Base-by-base conservation (phyloP, 2,888 invertebrate genomes). In the Penaeus monodon region DNA sequence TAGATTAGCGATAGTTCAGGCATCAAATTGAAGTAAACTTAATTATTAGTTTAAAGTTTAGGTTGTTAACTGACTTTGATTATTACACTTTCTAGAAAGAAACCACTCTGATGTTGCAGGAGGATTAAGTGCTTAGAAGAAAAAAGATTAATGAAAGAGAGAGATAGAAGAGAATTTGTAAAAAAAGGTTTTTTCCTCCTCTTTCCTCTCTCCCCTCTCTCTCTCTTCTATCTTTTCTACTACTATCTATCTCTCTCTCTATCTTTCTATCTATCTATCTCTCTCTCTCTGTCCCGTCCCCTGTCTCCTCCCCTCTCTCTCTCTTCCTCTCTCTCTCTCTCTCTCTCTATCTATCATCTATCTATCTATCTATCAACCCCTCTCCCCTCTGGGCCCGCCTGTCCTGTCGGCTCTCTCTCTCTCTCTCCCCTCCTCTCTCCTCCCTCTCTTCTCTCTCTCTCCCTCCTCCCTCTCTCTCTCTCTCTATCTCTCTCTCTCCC, bases 171-270 rank as follows among this genome's bases (percentile, higher is more conserved):
- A 38, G 33, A 38, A 38, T 38, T 38, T 38, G 33, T n/a, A n/a
- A 38, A 38, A 38, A 38, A 6, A 38, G 33, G 33, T 38, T 73
- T 29, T 73, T 0, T 73, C 73, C 10, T n/a, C 6, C 73, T 73
- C 70, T 70, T n/a, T 70, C 70, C n/a, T n/a, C n/a, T 27, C n/a
- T 27, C n/a, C 73, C n/a, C 73, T 73, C 24, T 73, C 73, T 73
- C 73, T 73, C 73, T 73, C 27, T 73, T 27, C n/a, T 33, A n/a
- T 27, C 27, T 27, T 73, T 27, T 27, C 73, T 73, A n/a, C 38
- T 27, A 4, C 73, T 27, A n/a, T 73, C 73, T 27, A 6, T 73
- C 73, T n/a, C 70, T 24, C 70, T n/a, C 70, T 70, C 70, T 20
- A 8, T 70, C 70, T 20, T 24, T 20, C 70, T 70, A 8, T 20